Conservation (phyloP, 1,140 invertebrate species). For the Drosophila sucinea region DNA sequence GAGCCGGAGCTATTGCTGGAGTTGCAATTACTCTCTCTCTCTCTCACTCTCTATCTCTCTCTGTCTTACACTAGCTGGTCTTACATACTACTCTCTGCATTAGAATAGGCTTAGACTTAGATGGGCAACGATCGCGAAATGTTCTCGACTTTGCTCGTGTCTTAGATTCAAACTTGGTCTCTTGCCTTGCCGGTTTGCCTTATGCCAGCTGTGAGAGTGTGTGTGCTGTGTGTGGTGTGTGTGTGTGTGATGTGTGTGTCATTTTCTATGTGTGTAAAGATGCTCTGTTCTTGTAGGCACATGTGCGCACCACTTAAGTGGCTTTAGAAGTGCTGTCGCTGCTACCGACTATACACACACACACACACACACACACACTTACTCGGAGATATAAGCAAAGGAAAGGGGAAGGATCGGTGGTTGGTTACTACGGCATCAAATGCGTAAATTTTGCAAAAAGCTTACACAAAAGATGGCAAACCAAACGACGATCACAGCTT, state of each 20-base stretch:
- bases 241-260: conserved; percentile 41
- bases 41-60: conserved; percentile 19
- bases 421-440: conserved; percentile 25
- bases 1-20: conserved; percentile 28
- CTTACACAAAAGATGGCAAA: conserved; percentile 56
- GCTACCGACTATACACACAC: conserved; percentile 54
- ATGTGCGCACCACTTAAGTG: conserved; percentile 72
- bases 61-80: conserved; percentile 23
- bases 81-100: conserved; percentile 53
- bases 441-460: conserved; percentile 63
- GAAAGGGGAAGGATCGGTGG: conserved; percentile 17
- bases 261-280: conserved; percentile 41
- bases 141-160: conserved; percentile 58
- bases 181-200: conserved; percentile 67
- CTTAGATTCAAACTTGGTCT: conserved; percentile 43
- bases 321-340: conserved; percentile 55
- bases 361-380: conserved; percentile 40
- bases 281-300: conserved; percentile 69
- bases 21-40: conserved; percentile 50
- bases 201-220: conserved; percentile 45
- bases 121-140: conserved; percentile 58
- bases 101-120: conserved; percentile 79
- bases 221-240: conserved; percentile 28
- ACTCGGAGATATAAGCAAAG: conserved; percentile 24
- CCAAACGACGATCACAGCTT: neutral